A percentile compares a stretch with the other conserved stretches of the same genome.
phyloP scores from a whole-genome alignment of 2,113 vertebrate genomes.

The Neolamprologus devosi region DNA sequence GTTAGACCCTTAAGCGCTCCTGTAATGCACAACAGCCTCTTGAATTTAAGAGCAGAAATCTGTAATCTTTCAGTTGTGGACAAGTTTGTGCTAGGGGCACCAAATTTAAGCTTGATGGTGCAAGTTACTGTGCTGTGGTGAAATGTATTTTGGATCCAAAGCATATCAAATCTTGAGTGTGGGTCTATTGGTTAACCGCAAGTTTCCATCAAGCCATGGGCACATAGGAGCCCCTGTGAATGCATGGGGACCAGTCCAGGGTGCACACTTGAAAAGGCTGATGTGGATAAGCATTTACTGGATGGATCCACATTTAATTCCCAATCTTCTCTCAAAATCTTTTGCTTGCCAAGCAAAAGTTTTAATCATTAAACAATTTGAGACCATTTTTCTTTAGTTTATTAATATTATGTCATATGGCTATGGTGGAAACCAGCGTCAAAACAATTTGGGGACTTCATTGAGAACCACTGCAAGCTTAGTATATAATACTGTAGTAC shows the following conservation, averaged over 20 bases:
- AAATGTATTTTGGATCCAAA: neutral
- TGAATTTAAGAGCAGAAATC: neutral
- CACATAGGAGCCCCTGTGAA: neutral
- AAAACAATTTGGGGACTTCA: neutral
- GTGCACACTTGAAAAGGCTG: neutral
- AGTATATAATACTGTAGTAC: neutral
- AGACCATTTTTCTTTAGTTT: neutral
- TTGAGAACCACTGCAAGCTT: neutral
- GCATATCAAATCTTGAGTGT: neutral
- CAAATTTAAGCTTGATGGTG: neutral
- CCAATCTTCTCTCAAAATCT: neutral
- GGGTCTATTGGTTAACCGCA: neutral
- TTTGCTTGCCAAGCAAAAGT: neutral
- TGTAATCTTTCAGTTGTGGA: neutral
- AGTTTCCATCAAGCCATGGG: neutral
- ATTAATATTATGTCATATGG: neutral
- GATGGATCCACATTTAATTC: neutral
- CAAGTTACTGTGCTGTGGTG: neutral
- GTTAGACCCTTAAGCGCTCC: neutral
- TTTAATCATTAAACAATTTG: neutral
- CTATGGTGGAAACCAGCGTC: neutral
- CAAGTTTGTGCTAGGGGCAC: neutral
- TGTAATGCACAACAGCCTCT: neutral
- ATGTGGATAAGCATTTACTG: neutral
- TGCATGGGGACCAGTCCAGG: neutral